Evolutionary conservation across 2,797 vertebrate species (phyloP).

Genomic region (Pitangus sulphuratus): DNA sequence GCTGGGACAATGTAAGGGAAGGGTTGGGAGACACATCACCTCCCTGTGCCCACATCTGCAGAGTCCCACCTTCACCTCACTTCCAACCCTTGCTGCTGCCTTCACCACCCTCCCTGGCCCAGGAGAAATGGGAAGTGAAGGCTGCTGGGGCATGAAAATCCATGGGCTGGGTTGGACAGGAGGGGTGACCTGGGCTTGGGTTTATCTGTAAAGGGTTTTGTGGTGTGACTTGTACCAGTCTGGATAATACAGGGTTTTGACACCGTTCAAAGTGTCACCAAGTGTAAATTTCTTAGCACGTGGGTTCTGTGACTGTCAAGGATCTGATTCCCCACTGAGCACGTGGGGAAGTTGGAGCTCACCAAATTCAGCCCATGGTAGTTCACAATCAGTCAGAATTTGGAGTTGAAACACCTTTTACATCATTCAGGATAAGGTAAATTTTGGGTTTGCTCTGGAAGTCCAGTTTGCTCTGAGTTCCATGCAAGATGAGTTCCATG

Average conservation of each 20-base stretch:
- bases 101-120: neutral
- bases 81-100: neutral
- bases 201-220: neutral
- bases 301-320: neutral
- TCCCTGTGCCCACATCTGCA: neutral
- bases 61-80: neutral
- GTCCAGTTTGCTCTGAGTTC: neutral
- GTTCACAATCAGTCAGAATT: neutral
- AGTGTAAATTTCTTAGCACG: rapidly evolving
- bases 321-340: neutral
- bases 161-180: neutral
- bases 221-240: neutral
- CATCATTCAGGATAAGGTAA: neutral
- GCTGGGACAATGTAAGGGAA: neutral
- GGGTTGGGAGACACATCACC: rapidly evolving
- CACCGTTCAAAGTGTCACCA: neutral
- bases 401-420: neutral
- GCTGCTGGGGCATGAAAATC: neutral
- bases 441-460: neutral
- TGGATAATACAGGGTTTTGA: neutral
- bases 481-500: neutral
- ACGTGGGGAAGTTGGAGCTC: neutral
- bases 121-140: neutral
- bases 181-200: neutral
- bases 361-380: neutral